phyloP scores from a whole-genome alignment of 2,797 vertebrate genomes.

The Platyrinchus mystaceus region DNA sequence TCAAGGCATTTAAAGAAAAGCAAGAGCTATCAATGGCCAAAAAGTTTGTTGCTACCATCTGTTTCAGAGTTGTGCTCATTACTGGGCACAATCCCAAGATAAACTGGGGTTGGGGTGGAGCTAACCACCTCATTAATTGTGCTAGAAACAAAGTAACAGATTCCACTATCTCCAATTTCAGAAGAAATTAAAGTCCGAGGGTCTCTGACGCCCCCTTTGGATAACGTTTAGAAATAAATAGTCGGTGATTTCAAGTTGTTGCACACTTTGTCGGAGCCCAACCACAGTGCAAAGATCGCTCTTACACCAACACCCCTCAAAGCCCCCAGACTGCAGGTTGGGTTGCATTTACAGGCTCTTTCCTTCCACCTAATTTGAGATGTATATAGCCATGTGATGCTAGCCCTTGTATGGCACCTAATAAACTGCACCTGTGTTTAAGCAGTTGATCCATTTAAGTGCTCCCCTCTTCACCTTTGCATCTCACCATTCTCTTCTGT shows the following conservation, averaged over 20 bases:
- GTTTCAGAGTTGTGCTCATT: background rate
- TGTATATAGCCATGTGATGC: background rate
- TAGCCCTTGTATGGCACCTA: background rate
- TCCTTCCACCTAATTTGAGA: background rate
- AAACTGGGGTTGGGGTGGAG: background rate
- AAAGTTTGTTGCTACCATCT: background rate
- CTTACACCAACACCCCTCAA: background rate
- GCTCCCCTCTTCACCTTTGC: background rate
- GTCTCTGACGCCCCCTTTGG: background rate
- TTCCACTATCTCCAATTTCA: background rate
- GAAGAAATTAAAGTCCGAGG: background rate
- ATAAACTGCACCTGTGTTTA: background rate
- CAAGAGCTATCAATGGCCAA: background rate
- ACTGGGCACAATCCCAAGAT: background rate
- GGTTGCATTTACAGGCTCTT: background rate
- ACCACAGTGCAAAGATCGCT: background rate
- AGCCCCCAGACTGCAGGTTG: background rate
- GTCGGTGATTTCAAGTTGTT: background rate
- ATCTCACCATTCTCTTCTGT: background rate
- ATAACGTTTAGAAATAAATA: background rate
- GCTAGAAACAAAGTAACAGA: background rate
- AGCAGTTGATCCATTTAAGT: background rate
- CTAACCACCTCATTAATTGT: slow-evolving; percentile 12
- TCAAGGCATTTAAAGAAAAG: background rate
- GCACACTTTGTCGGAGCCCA: background rate